Base-by-base conservation (phyloP, 2,888 invertebrate genomes). In the Cephus pulcher region DNA sequence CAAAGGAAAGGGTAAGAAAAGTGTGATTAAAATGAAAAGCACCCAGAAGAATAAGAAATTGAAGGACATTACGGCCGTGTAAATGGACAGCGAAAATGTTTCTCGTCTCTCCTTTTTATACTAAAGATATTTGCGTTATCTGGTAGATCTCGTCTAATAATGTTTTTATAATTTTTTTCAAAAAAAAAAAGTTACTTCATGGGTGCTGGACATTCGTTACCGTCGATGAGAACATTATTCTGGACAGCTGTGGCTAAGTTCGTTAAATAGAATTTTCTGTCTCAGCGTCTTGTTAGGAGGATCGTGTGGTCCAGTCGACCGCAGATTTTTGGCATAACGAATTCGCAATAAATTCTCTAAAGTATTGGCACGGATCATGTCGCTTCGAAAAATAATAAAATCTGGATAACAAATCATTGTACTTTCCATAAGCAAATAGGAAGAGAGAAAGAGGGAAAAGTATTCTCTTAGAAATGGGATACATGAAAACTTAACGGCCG, bases 1-100 rank as follows among this genome's bases (percentile, higher is more conserved):
- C 34, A 86, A 86, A 78, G 81, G 78, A 32, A 87, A 88, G 75
- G 77, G 80, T 76, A 84, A 85, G 75, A 86, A 86, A n/a, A 84
- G 75, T 80, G 78, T 83, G 12, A 78, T 83, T 70, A 88, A 88
- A 76, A 76, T 85, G 11, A 88, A 88, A 76, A 78, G 84, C 78
- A 75, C 84, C 34, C 86, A 86, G 76, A 87, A 87, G 77, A 87
- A 80, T 12, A 81, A 82, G 74, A 84, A 80, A 40, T 56, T 80
- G 1, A 84, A 84, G 76, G 82, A 84, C 40, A 76, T 78, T 35
- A 71, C 35, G 12, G 12, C 76, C 30, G 11, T 73, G 73, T 78
- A 73, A 75, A 56, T 3, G 23, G 12, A 70, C n/a, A 34, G 12
- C 30, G 75, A 75, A 68, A 23, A 37, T n/a, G 23, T 71, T 71